Conservation (phyloP, 2,888 invertebrate species). For the Thalpophila matura region DNA sequence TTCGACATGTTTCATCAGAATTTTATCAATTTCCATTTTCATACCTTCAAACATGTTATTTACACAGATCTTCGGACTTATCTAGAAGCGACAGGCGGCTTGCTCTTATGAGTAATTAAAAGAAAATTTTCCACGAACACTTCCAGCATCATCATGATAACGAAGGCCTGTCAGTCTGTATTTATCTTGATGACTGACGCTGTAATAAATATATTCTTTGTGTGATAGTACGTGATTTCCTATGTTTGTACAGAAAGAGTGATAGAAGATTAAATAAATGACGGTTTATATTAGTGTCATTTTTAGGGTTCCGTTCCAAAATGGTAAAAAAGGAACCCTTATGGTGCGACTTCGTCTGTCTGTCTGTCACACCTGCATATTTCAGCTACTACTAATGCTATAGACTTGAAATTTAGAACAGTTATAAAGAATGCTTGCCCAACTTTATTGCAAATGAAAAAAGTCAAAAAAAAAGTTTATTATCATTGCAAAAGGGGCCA, state of each 20-base stretch:
- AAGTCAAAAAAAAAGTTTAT: too few relatives aligned
- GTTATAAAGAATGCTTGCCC: too few relatives aligned
- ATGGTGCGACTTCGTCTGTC: too few relatives aligned
- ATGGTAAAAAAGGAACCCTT: too few relatives aligned
- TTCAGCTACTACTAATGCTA: too few relatives aligned
- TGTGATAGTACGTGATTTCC: constrained; percentile 60
- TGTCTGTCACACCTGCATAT: too few relatives aligned
- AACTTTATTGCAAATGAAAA: too few relatives aligned
- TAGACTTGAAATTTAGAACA: too few relatives aligned
- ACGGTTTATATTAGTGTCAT: constrained; percentile 20
- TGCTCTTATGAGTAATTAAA: constrained; percentile 63
- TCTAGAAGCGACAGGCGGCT: constrained; percentile 26
- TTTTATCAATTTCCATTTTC: constrained; percentile 31
- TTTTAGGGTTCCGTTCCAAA: too few relatives aligned
- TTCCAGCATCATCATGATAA: constrained; percentile 46
- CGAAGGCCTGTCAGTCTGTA: constrained; percentile 39
- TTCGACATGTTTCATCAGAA: constrained; percentile 31
- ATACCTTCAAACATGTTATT: constrained; percentile 23
- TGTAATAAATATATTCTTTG: constrained; percentile 48
- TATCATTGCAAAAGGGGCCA: too few relatives aligned
- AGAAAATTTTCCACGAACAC: constrained; percentile 75
- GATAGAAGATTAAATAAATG: constrained; percentile 42
- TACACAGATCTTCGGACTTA: constrained; percentile 40
- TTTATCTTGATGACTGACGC: constrained; percentile 56
- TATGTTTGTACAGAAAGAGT: constrained; percentile 52